These are phyloP conservation scores for Pseudomyrmex pallidus DNA, from an alignment of 1,140 invertebrate genomes.

Conservation along the genomic window DNA sequence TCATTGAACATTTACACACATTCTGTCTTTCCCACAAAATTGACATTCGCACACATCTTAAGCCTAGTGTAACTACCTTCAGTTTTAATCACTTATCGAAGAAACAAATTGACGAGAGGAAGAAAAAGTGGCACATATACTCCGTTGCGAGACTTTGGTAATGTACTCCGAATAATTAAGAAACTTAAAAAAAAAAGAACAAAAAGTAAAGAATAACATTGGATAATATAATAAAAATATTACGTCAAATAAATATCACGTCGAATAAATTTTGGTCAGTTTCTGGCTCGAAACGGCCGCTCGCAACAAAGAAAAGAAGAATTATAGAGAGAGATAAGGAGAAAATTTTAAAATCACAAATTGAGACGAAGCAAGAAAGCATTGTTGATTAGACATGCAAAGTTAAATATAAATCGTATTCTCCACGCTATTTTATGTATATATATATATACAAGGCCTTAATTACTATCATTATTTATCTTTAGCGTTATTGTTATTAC, in stretches of 20 bases:
- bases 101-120: constrained; percentile 61
- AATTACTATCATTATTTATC: constrained; percentile 39
- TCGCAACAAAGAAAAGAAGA: constrained; percentile 24
- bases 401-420: constrained; percentile 36
- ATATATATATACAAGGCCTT: constrained; percentile 30
- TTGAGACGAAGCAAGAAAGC: neutral
- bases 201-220: neutral
- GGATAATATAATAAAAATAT: constrained; percentile 50
- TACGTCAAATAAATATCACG: constrained; percentile 24
- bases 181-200: constrained; percentile 54
- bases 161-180: constrained; percentile 23
- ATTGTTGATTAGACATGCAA: constrained; percentile 17
- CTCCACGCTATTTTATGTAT: constrained; percentile 30
- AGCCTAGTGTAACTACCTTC: constrained; percentile 16
- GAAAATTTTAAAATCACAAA: constrained; percentile 13
- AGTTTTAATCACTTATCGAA: constrained; percentile 57
- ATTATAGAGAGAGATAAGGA: constrained; percentile 46
- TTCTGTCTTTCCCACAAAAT: neutral
- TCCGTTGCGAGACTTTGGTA: too few species aligned
- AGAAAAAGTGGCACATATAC: constrained; percentile 39
- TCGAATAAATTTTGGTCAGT: constrained; percentile 59
- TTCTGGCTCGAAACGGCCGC: constrained; percentile 48
- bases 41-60: constrained; percentile 34
- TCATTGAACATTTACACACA: neutral
- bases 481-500: constrained; percentile 41